phyloP scores from a whole-genome alignment of 2,797 vertebrate species.

The Leptoclinus maculatus region DNA sequence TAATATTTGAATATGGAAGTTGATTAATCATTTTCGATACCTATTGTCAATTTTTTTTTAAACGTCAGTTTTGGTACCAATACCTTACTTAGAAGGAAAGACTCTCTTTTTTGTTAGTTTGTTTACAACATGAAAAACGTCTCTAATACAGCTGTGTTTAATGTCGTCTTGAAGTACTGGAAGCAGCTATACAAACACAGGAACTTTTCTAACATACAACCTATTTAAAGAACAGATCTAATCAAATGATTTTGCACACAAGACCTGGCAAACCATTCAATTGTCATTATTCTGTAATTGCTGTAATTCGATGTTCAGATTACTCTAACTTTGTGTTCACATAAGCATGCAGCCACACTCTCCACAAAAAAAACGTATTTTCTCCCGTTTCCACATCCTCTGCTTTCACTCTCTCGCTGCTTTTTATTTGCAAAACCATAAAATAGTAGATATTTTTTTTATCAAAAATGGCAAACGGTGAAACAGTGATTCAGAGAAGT shows the following conservation, averaged over 20 bases:
- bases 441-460: conserved; percentile 45
- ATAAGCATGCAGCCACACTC: background rate
- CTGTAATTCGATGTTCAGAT: background rate
- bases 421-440: background rate
- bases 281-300: too few relatives aligned
- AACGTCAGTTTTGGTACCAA: background rate
- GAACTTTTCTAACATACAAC: background rate
- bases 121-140: too few relatives aligned
- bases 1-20: background rate
- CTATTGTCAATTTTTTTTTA: background rate
- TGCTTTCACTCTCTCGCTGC: background rate
- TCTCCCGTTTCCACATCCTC: background rate
- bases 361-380: background rate
- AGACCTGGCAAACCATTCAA: background rate
- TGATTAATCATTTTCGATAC: background rate
- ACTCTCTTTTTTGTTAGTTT: background rate
- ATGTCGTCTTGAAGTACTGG: background rate
- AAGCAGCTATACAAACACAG: background rate
- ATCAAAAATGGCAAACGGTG: conserved; percentile 34
- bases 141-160: background rate
- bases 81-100: background rate
- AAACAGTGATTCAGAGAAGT: conserved; percentile 43
- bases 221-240: background rate
- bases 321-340: background rate
- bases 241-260: too few relatives aligned